Evolutionary conservation across 2,113 vertebrate genomes (phyloP), one percentile per base, ranked within the genome.

Genomic region (Melospiza georgiana): DNA sequence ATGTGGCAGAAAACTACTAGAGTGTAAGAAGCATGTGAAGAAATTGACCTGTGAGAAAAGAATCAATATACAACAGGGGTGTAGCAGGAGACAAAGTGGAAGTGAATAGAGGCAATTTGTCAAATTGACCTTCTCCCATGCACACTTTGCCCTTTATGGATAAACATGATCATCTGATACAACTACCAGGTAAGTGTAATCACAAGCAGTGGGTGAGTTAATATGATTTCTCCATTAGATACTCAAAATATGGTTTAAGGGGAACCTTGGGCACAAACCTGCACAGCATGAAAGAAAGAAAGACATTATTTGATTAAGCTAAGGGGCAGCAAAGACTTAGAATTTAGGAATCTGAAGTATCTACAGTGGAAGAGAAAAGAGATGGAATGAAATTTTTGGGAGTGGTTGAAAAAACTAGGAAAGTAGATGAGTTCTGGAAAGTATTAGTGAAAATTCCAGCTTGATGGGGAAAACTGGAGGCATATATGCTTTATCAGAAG

Each of bases 41-140:
- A 80, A 83, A 95, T 91, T 91, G 71, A 92, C 71, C n/a, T 33
- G n/a, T 52, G 54, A 91, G 17, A 11, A 90, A 54, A 82, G 63
- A 90, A 93, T 94, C 90, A 73, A 76, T 91, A 85, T 15, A 33
- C 25, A 94, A 73, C n/a, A 73, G 37, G 15, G 37, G 33, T 76
- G 62, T 83, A 83, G 44, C 58, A 76, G 54, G 44, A 85, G 52
- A 46, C 11, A 58, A 48, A 91, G 58, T 85, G 75, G 67, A 94
- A 90, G 23, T 58, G 90, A 90, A 68, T 35, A 52, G 62, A 85
- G 22, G 37, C n/a, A 83, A 91, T 83, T 96, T 89, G 71, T 94
- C 82, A 93, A 69, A 91, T 87, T 93, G 69, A 51, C 90, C 76
- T 94, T 87, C 58, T 90, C 46, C 87, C 37, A 69, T 35, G 41